Base-by-base conservation (phyloP, 30 jellyfish, hydroid and myxozoan genomes). In the Haliclystus octoradiatus region DNA sequence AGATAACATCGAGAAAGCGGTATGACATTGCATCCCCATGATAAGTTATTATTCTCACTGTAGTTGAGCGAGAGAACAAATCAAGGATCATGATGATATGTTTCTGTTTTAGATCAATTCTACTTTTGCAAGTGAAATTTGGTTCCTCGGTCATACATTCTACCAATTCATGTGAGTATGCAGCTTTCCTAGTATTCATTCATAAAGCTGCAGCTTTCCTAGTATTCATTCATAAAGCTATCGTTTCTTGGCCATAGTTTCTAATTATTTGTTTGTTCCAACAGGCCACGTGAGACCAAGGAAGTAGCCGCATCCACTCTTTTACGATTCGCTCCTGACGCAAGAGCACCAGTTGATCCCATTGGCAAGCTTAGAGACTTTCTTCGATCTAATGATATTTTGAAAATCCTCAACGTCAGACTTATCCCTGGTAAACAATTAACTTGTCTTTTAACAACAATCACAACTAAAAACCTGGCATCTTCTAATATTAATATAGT, bases 291-390 rank as follows among this genome's bases (percentile, higher is more conserved):
- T 1, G 97, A 87, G 27, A 87, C 80, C 81, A 92, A 92, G 22
- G 97, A 87, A 46, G 94, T 87, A 25, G 97, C 93, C 25, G 94
- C 97, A 31, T 74, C 94, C 26, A 69, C 81, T 22, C 61, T 80
- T 72, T 32, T 87, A n/a, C 63, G 88, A 40, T 87, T 87, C 71
- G 97, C 97, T 23, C 97, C 94, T 3, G 97, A 87, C 46, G 68
- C 57, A 49, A 83, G 97, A 26, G 97, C 97, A 2, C 97, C 97
- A 25, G 97, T 87, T 26, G 97, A 87, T 29, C 97, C 97, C 2
- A 64, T 87, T 71, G 80, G 71, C 75, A 80, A 80, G 35, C 73
- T 87, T 23, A 80, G 97, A 52, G 94, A 79, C 34, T 62, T 49
- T 61, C 64, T 87, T 52, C 62, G 86, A 78, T 65, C 35, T 2